Base-by-base conservation (phyloP, 2,888 invertebrate species). In the Idaea dimidiata region DNA sequence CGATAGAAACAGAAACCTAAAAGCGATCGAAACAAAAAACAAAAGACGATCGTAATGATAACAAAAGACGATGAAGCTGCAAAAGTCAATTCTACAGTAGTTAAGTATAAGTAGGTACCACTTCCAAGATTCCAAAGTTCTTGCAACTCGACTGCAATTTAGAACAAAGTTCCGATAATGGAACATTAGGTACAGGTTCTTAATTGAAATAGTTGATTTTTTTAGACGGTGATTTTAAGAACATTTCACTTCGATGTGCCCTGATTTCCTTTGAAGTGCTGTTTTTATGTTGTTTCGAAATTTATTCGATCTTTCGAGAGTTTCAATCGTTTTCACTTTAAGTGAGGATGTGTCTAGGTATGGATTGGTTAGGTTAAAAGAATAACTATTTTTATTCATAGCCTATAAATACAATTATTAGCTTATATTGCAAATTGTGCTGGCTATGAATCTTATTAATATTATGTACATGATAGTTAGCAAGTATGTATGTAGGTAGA, bases 161-260 rank as follows among this genome's bases (percentile, higher is more conserved):
- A 78, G 83, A 86, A 84, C 84, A 84, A 87, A 87, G 83, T 87
- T 79, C 86, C 78, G 69, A 78, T 84, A 84, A 83, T 79, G 81
- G 83, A 84, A 81, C 81, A 81, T 80, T 79, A n/a, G n/a, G n/a
- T n/a, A 76, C 80, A 77, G 79, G 82, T 78, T 81, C 82, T 86
- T 88, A 87, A 88, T 87, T 88, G 88, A 88, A 88, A 88, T 88
- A 87, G 86, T 88, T 88, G 77, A 78, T 80, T 83, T 79, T n/a
- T 79, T 43, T 43, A 43, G 43, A 43, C 10, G 43, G 43, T 43
- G 43, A 43, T 43, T 32, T 32, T 43, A 43, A 43, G 43, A 14
- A 1, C 14, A 43, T 43, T 43, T 43, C 14, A 43, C 43, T 43
- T 43, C 43, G 43, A 43, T 43, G 7, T 10, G 43, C 10, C 43